Base-by-base conservation (phyloP, 1,140 invertebrate species). In the Tribolium madens region DNA sequence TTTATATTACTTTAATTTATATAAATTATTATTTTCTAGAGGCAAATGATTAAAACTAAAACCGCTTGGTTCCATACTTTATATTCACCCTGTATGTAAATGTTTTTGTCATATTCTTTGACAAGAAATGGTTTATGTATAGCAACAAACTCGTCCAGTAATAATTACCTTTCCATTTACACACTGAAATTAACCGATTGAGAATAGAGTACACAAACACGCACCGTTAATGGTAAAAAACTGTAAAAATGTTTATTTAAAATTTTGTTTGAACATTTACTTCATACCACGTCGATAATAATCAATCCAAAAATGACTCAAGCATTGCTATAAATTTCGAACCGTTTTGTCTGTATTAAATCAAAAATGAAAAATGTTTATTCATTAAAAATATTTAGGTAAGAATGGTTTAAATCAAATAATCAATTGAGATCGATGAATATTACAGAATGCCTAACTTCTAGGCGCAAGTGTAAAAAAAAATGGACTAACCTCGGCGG, bases 121-220 rank as follows among this genome's bases (percentile, higher is more conserved):
- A 26, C 3, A 26, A 26, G 21, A 3, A 26, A 26, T 26, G 21
- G 6, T 26, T 26, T 26, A 26, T 26, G 21, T 3, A 36, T 26
- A 26, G 14, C 57, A 18, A 52, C 6, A 17, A 64, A 42, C 36
- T 42, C 36, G 36, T 4, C 12, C 2, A 31, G 21, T 64, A 64
- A 64, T 64, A 12, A 64, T 64, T 64, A 36, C 57, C 57, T 21
- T 64, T 64, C 57, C 57, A 64, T 64, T 64, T 64, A 36, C 57
- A 64, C 26, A 64, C 33, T 64, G 3, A 33, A 64, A 31, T 64
- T 15, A 36, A 64, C n/a, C n/a, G 57, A 64, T 36, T 64, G 10
- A 64, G 52, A 12, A 9, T 6, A 64, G 33, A 64, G 57, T 33
- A 64, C 26, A 64, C 26, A 64, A 42, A 5, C 10, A 26, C 57